Conservation (phyloP, 2,888 invertebrate genomes). For the Amblyteles armatorius region DNA sequence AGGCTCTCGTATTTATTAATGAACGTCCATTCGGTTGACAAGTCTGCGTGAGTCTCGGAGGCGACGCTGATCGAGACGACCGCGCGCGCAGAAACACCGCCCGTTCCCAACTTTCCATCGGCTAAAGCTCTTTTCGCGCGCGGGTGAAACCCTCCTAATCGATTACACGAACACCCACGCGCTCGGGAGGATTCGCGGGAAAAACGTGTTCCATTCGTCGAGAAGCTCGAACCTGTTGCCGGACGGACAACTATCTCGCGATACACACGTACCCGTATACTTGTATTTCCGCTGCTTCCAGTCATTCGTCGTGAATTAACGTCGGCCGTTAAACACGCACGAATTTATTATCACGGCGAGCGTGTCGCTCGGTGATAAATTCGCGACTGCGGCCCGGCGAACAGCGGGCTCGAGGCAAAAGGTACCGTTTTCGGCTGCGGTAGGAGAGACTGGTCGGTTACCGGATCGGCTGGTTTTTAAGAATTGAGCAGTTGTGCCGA, state of each 20-base stretch:
- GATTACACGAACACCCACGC: slow-evolving; percentile 53
- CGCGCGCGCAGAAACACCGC: slow-evolving; percentile 69
- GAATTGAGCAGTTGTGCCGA: no score
- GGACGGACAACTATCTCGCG: slow-evolving; percentile 9
- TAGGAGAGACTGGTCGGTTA: no score
- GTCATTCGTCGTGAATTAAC: slow-evolving; percentile 43
- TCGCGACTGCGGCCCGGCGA: neutral
- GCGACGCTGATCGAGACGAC: slow-evolving; percentile 56
- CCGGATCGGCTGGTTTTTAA: no score
- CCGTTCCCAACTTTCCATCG: slow-evolving; percentile 69
- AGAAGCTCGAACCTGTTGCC: slow-evolving; percentile 12
- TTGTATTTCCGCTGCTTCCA: slow-evolving; percentile 2
- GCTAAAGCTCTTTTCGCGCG: slow-evolving; percentile 44
- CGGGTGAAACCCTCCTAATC: slow-evolving; percentile 60
- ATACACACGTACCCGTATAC: neutral
- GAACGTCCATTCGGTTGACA: slow-evolving; percentile 67
- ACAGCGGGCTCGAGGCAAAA: neutral
- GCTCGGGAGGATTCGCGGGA: neutral
- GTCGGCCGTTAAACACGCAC: slow-evolving; percentile 10
- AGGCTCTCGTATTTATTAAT: slow-evolving; percentile 70
- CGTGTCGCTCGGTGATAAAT: neutral
- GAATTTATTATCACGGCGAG: neutral
- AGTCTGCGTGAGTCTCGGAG: slow-evolving; percentile 21
- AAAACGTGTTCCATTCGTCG: neutral
- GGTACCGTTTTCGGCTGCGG: slow-evolving; percentile 1